Base-by-base conservation (phyloP, 1,140 invertebrate genomes). In the Pachypsylla venusta region DNA sequence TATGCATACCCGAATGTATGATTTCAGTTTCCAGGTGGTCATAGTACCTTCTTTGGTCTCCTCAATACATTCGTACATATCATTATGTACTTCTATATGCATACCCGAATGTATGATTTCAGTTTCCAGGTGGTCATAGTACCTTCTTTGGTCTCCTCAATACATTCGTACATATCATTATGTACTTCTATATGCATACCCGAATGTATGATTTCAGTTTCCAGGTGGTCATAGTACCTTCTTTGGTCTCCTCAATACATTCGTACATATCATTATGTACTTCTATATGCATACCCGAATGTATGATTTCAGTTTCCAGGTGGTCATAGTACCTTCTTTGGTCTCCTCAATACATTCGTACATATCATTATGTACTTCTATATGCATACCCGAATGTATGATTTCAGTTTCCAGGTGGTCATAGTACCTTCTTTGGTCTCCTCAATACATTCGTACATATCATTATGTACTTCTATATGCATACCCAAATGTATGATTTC, bases 91-190 rank as follows among this genome's bases (percentile, higher is more conserved):
- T n/a, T n/a, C n/a, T n/a, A n/a, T n/a, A n/a, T n/a, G n/a, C n/a
- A n/a, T n/a, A n/a, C n/a, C n/a, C n/a, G n/a, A n/a, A n/a, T n/a
- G n/a, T n/a, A n/a, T n/a, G n/a, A n/a, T n/a, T 64, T 39, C 25
- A 16, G 22, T 35, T 60, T 20, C 63, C 70, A 81, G 89, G 89
- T 68, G 89, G 89, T 42, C 89, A 92, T 66, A 84, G 82, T 56
- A 85, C 84, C 2, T 87, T 89, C 77, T 87, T 87, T 69, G 84
- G 84, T 14, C 76, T 87, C 60, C 74, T 93, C 65, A 95, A 94
- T 72, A 88, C 87, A 19, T 89, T 92, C 67, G 84, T 91, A 0
- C 81, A 77, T 54, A 13, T n/a, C n/a, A n/a, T n/a, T n/a, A n/a
- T n/a, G n/a, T n/a, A n/a, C n/a, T n/a, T n/a, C n/a, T n/a, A n/a